Evolutionary conservation across 2,888 invertebrate species (phyloP).

Genomic region (Steromphala cineraria): DNA sequence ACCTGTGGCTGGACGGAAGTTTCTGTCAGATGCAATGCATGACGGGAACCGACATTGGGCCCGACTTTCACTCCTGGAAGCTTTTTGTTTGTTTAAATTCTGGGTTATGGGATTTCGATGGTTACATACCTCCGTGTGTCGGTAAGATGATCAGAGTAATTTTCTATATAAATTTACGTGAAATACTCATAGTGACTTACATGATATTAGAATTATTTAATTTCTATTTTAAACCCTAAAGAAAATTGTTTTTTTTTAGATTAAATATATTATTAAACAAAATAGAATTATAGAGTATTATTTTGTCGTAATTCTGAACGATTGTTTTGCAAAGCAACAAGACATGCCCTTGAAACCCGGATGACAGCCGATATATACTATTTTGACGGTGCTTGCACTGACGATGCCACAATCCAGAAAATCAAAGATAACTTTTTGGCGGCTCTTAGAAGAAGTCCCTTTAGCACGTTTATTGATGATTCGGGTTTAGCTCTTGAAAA

Average conservation of each 20-base stretch:
- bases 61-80: background rate
- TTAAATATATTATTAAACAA: too few species aligned
- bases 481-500: background rate
- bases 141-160: slow-evolving; percentile 12
- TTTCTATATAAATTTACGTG: too few species aligned
- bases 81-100: slow-evolving; percentile 32
- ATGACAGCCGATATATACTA: background rate
- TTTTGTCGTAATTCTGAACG: too few species aligned
- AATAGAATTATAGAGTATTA: too few species aligned
- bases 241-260: too few species aligned
- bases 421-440: background rate
- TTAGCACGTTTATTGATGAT: background rate
- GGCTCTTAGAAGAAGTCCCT: background rate
- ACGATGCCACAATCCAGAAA: background rate
- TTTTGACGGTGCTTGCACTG: background rate
- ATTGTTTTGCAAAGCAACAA: background rate
- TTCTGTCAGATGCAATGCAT: slow-evolving; percentile 43
- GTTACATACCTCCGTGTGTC: slow-evolving; percentile 19
- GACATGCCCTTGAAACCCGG: background rate
- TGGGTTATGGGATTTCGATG: slow-evolving; percentile 26
- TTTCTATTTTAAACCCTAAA: too few species aligned
- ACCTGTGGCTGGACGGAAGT: slow-evolving; percentile 41
- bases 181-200: too few species aligned
- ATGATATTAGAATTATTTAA: too few species aligned
- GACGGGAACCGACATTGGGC: slow-evolving; percentile 31